These are phyloP conservation scores for Xiphophorus maculatus DNA, from an alignment of 2,113 vertebrate genomes.

Conservation along the genomic window DNA sequence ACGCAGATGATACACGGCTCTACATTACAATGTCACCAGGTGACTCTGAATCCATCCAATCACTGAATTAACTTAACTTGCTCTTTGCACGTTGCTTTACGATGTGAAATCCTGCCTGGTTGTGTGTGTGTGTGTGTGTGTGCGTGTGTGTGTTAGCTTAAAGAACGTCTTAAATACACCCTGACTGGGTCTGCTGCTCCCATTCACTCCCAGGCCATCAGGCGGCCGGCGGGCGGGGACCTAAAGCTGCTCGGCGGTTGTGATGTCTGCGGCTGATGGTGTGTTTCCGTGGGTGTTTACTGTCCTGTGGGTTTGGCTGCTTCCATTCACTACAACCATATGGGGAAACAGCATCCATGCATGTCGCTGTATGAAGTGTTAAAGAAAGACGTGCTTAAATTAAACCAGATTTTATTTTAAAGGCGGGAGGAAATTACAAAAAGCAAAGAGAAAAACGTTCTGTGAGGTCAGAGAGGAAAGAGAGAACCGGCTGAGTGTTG, in stretches of 20 bases:
- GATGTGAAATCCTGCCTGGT: background rate
- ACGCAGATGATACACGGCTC: too few relatives aligned
- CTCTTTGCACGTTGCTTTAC: too few relatives aligned
- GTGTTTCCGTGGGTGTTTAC: constrained; percentile 38
- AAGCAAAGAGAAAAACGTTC: background rate
- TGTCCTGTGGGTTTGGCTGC: constrained; percentile 38
- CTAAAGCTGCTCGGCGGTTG: constrained; percentile 18
- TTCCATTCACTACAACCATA: constrained; percentile 40
- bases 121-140: background rate
- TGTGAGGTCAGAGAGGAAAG: too few relatives aligned
- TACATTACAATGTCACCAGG: too few relatives aligned
- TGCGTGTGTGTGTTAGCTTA: background rate
- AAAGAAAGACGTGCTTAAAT: background rate
- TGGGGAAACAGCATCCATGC: constrained; percentile 28
- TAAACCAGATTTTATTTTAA: background rate
- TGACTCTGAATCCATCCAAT: too few relatives aligned
- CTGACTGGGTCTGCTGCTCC: background rate
- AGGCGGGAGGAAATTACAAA: constrained; percentile 1
- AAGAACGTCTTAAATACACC: background rate
- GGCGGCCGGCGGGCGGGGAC: background rate
- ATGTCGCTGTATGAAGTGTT: constrained; percentile 7
- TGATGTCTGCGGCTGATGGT: constrained; percentile 44
- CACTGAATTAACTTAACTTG: too few relatives aligned
- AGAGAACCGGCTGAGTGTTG: constrained; percentile 36
- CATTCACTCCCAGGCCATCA: background rate